phyloP scores from a whole-genome alignment of 53 echinoderm and acorn worm species.

The Henricia sp. region DNA sequence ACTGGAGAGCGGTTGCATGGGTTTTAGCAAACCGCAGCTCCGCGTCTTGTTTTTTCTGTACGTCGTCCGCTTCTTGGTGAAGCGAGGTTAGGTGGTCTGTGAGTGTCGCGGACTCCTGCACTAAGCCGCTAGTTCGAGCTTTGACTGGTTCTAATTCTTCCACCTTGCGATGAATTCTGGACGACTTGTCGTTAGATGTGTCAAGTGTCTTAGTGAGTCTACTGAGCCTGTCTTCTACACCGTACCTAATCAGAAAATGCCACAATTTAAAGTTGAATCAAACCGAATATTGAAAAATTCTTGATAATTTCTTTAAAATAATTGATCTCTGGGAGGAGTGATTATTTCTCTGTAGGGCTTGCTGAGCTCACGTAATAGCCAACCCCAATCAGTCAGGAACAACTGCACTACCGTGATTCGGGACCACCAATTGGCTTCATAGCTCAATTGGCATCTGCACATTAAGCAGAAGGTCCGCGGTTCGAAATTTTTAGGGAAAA shows the following conservation, averaged over 20 bases:
- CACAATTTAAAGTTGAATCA: neutral
- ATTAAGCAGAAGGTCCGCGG: too few relatives aligned
- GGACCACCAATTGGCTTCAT: neutral
- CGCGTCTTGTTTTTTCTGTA: neutral
- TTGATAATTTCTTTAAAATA: too few relatives aligned
- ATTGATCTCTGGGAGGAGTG: too few relatives aligned
- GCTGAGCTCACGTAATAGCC: too few relatives aligned
- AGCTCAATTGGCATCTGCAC: too few relatives aligned
- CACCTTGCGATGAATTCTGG: neutral
- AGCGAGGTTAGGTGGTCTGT: neutral
- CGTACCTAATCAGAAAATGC: neutral
- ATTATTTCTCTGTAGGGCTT: too few relatives aligned
- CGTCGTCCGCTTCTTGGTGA: neutral
- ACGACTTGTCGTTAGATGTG: conserved; percentile 1
- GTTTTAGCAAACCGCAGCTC: neutral
- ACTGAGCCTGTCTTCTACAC: neutral
- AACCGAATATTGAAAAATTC: too few relatives aligned
- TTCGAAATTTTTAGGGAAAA: too few relatives aligned
- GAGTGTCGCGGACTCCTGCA: neutral
- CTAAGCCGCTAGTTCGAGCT: neutral
- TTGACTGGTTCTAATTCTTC: neutral
- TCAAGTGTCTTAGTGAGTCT: neutral
- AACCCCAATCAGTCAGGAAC: too few relatives aligned
- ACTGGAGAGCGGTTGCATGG: neutral
- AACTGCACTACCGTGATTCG: neutral